Base-by-base conservation (phyloP, 2,797 vertebrate genomes). In the Selene dorsalis region DNA sequence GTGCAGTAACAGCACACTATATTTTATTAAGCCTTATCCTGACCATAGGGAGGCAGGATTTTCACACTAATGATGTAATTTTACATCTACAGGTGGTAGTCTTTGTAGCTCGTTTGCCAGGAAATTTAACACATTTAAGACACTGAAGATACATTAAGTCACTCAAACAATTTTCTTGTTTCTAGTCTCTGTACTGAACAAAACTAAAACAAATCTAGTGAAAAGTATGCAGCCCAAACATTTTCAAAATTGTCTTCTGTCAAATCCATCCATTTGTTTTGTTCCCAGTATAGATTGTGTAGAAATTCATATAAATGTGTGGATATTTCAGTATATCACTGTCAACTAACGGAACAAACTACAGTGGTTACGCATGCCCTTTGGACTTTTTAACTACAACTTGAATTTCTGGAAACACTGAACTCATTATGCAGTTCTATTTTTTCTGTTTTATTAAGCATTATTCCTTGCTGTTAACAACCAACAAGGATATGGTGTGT, bases 361-460 rank as follows among this genome's bases (percentile, higher is more conserved):
- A 6, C 45, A 47, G 4, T 47, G 56, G 14, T 50, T 35, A 48
- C 9, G 1, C 17, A 12, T 28, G 38, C 18, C 38, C 32, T 2
- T 13, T 57, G 22, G 52, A 67, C n/a, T n/a, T n/a, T n/a, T n/a
- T n/a, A n/a, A n/a, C n/a, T n/a, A n/a, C n/a, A n/a, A n/a, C n/a
- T n/a, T n/a, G n/a, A n/a, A n/a, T n/a, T n/a, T n/a, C n/a, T n/a
- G n/a, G n/a, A n/a, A n/a, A n/a, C n/a, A n/a, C n/a, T n/a, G n/a
- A n/a, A 14, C 52, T 70, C 50, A 80, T 73, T 77, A 82, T 71
- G 61, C 41, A 64, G 28, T 38, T 59, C 43, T 8, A 65, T 66
- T 47, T 50, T 72, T 58, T 35, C 32, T 35, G 32, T 35, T 35
- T 35, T 35, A 64, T 72, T 64, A 75, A 67, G 67, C 28, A 73